These are phyloP conservation scores for Indri indri DNA, from an alignment of 2,113 vertebrate genomes.

Conservation along the genomic window DNA sequence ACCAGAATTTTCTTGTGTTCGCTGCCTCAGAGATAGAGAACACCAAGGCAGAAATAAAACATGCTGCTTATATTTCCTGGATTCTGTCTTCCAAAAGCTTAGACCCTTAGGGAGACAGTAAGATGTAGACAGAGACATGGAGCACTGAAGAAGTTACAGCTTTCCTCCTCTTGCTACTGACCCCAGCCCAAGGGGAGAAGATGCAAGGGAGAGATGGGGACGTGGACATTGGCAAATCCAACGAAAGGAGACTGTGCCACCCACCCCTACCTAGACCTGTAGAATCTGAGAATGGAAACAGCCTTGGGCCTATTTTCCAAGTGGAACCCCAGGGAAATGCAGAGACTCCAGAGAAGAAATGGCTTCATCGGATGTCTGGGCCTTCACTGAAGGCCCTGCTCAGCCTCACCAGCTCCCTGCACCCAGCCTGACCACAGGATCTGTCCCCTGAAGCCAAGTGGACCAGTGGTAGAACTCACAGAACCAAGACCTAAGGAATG, in stretches of 20 bases:
- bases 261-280: neutral
- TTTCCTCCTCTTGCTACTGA: neutral
- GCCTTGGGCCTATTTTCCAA: rapidly evolving
- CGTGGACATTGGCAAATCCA: neutral
- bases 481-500: neutral
- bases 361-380: rapidly evolving
- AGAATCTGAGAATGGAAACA: neutral
- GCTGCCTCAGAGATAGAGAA: neutral
- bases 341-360: neutral
- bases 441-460: neutral
- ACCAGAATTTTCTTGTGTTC: neutral
- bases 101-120: neutral
- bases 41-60: neutral
- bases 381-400: neutral
- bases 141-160: neutral
- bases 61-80: neutral
- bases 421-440: neutral
- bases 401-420: neutral
- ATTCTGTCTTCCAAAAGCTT: neutral
- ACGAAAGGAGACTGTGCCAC: too few species aligned
- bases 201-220: neutral
- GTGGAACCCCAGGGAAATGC: neutral
- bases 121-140: neutral
- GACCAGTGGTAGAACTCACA: rapidly evolving
- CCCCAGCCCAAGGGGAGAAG: neutral